These are phyloP conservation scores for Papilio protenor DNA, from an alignment of 2,888 invertebrate species.

Conservation along the genomic window DNA sequence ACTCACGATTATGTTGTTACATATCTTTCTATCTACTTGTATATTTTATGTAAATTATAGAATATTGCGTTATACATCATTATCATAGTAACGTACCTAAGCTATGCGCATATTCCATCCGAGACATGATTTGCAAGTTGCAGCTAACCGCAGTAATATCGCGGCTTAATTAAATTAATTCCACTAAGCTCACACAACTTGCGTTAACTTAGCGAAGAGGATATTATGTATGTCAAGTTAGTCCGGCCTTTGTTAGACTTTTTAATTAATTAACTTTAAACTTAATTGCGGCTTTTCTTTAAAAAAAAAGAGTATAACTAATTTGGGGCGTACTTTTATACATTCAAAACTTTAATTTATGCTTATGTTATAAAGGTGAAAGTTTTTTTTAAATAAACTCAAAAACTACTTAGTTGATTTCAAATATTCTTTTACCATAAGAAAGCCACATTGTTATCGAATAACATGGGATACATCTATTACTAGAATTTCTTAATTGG, in stretches of 20 bases:
- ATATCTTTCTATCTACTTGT: not conserved
- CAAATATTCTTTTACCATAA: too few species aligned
- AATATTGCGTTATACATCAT: not conserved
- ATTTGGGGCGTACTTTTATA: not conserved
- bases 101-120: not conserved
- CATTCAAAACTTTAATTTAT: not conserved
- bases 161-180: constrained; percentile 22
- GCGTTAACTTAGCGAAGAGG: not conserved
- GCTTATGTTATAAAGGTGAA: not conserved
- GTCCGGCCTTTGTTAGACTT: constrained; percentile 4
- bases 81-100: not conserved
- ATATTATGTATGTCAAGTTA: constrained; percentile 20
- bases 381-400: too few species aligned
- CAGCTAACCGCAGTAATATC: constrained; percentile 15
- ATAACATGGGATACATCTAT: too few species aligned
- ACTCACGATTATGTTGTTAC: not conserved
- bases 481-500: too few species aligned
- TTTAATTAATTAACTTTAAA: constrained; percentile 3
- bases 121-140: not conserved
- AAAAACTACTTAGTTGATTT: too few species aligned
- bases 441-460: too few species aligned
- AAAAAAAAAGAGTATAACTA: not conserved
- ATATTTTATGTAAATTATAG: not conserved
- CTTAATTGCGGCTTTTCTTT: not conserved
- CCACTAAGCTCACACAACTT: constrained; percentile 23